Evolutionary conservation across 1,140 invertebrate species (phyloP), one percentile per base, ranked within the genome.

Genomic region (Drosophila funebris): DNA sequence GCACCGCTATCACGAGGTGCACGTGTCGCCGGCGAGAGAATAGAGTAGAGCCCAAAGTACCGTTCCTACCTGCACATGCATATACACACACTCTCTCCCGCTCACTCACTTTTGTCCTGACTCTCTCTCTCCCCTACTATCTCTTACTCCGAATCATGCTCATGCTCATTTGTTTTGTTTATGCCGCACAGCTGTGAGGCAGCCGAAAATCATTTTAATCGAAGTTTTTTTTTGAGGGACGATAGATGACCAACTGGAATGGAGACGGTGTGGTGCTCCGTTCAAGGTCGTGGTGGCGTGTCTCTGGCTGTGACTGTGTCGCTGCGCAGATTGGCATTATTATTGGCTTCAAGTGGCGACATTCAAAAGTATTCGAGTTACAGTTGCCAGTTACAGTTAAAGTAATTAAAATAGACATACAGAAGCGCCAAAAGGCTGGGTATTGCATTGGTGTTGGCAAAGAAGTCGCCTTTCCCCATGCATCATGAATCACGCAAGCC

Each of bases 401-500:
- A 81, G 82, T 84, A 87, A 84, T 84, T 84, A 81, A 84, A 71
- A 71, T 37, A 74, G 81, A 87, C 81, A 84, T 62, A 72, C 60
- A 85, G 78, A 85, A 73, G 77, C 81, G 69, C 73, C 72, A 79
- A 77, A 77, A 77, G 46, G 64, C 31, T 57, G 36, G 56, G 58
- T 61, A 54, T 75, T 79, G 77, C 61, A 62, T 60, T 85, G 52
- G 16, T 77, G 68, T 80, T 79, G 75, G 64, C 27, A 66, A 73
- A 22, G 53, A 62, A 57, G 43, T 43, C 56, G 50, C 48, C 44
- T 33, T 66, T 61, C 60, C 36, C 24, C 44, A 72, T 84, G 79
- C 72, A 82, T 53, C 81, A 79, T 85, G 82, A 85, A 87, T 85
- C 81, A 85, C 81, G 81, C 82, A 81, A 87, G 29, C 29, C 53